Evolutionary conservation across 2,888 invertebrate species (phyloP), one percentile per base, ranked within the genome.

Genomic region (Punctoribates punctum): DNA sequence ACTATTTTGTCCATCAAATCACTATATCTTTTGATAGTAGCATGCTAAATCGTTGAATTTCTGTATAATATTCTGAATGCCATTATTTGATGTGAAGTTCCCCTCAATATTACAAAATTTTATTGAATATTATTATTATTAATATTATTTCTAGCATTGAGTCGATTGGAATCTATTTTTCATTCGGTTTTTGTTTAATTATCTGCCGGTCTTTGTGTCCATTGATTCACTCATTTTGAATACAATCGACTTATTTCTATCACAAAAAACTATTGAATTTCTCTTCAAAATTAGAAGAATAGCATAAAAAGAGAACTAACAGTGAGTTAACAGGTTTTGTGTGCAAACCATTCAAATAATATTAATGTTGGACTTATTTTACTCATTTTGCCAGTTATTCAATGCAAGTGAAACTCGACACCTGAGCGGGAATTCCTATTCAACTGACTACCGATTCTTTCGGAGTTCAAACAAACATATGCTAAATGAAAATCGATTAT

Each of bases 211-310:
- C 20, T n/a, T 25, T 72, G 6, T 46, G 46, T 34, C 17, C 70
- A 70, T 70, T 70, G 11, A 70, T 70, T 73, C 48, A 73, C 46
- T 23, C 25, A 73, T 57, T 60, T 6, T 73, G 5, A 67, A 73
- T 73, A 65, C 15, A 73, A 38, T 48, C 57, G 51, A 38, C 60
- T 60, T 60, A 60, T 60, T 60, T 60, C 25, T 60, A 27, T 27
- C 5, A 11, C 15, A n/a, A 60, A 60, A 60, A 13, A 23, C 60
- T 11, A 60, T 60, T 27, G 20, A 60, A 60, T 60, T 60, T n/a
- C 20, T 60, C 5, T 25, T 23, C 25, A 60, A 60, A 60, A 27
- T 60, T 60, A 27, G 23, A 4, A 57, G 57, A 57, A 25, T 23
- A 25, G 25, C 8, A 20, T 9, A 60, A 60, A 23, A 29, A 13